Evolutionary conservation across 2,797 vertebrate genomes (phyloP).

Genomic region (Acanthis flammea): DNA sequence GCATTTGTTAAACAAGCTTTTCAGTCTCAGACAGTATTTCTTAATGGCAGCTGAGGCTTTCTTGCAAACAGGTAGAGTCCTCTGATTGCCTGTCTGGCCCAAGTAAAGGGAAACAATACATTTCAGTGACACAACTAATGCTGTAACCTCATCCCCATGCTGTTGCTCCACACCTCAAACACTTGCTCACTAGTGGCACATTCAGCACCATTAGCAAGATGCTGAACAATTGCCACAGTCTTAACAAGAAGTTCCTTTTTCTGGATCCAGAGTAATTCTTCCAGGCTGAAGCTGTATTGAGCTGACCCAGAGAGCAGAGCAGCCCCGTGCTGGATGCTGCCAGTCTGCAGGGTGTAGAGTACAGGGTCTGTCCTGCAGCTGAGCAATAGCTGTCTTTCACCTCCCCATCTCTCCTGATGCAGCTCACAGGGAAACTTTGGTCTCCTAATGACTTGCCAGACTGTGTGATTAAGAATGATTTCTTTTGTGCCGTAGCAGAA

Average conservation of each 20-base stretch:
- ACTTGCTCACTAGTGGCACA: background rate
- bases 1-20: background rate
- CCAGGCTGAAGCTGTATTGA: background rate
- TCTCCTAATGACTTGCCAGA: slow-evolving; percentile 7
- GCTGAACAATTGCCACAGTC: background rate
- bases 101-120: background rate
- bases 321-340: background rate
- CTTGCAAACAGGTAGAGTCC: too few species aligned
- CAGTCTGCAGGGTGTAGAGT: background rate
- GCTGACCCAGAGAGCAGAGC: background rate
- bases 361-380: slow-evolving; percentile 12
- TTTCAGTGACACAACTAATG: background rate
- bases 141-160: background rate
- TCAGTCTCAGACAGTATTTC: background rate
- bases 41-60: background rate
- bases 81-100: background rate
- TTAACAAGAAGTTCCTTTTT: background rate
- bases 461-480: slow-evolving; percentile 38
- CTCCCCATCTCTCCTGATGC: background rate
- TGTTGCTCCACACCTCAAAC: background rate
- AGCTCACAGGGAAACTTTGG: background rate
- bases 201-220: background rate
- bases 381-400: background rate
- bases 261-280: background rate
- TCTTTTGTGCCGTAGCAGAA: slow-evolving; percentile 9